Evolutionary conservation across 2,888 invertebrate genomes (phyloP), one percentile per base, ranked within the genome.

Genomic region (Hydroisotoma schaefferi): DNA sequence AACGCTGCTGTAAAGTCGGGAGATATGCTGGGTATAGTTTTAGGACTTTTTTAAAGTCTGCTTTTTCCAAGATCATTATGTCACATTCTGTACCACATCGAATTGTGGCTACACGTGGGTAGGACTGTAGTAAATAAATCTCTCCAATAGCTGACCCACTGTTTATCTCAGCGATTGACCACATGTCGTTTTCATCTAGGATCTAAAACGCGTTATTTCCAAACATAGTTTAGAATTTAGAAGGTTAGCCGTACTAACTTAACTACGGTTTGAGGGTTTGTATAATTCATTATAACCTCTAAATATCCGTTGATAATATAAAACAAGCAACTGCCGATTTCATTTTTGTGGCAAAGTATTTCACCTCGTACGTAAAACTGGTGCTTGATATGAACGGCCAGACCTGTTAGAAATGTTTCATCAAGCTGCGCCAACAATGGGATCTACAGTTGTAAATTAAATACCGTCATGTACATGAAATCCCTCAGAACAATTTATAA

Each of bases 121-220:
- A 72, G 1, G 69, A 65, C 49, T 72, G 72, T n/a, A 72, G 57
- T 28, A 72, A 25, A 51, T 65, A 63, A 22, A 69, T 55, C n/a
- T 72, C 72, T 43, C 72, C 72, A 26, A 72, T 65, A 8, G 61
- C 65, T 1, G 70, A 70, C 2, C 72, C 72, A 47, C 68, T 68
- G 37, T 63, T 49, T 47, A 72, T 72, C 1, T 61, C 62, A 23
- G 68, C 63, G 22, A 70, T 68, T 10, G 57, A 40, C 15, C 61
- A 55, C 6, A 55, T 49, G 27, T 66, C 72, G 40, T 69, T 66
- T 0, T 68, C 65, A 37, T 54, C 53, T 38, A 72, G 28, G 27
- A 71, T 53, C 70, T 70, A 10, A 22, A 27, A n/a, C n/a, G n/a
- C n/a, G n/a, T n/a, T n/a, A n/a, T n/a, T n/a, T n/a, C n/a, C n/a